Evolutionary conservation across 2,888 invertebrate genomes (phyloP).

Genomic region (Oligia latruncula): DNA sequence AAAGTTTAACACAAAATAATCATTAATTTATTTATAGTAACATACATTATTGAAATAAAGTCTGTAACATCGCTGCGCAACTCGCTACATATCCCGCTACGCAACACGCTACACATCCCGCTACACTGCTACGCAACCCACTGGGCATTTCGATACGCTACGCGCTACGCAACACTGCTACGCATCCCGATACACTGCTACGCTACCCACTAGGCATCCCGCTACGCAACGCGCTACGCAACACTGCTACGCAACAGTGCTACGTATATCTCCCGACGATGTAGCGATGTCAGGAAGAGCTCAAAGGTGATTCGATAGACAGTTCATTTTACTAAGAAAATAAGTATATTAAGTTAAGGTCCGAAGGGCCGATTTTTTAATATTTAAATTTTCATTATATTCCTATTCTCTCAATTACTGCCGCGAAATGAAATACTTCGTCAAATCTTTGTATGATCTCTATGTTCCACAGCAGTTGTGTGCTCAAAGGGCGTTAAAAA

Average conservation of each 20-base stretch:
- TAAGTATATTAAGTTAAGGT: background rate
- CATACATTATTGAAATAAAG: constrained; percentile 1
- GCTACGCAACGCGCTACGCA: background rate
- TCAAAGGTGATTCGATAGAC: background rate
- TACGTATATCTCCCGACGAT: background rate
- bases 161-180: background rate
- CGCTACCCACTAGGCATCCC: background rate
- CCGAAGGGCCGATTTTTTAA: no score
- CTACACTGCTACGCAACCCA: background rate
- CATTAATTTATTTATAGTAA: constrained; percentile 1
- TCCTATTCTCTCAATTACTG: background rate
- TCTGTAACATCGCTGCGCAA: constrained; percentile 3
- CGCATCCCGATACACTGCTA: background rate
- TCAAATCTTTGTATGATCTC: background rate
- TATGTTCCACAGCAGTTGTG: background rate
- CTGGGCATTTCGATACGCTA: background rate
- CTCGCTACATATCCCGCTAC: background rate
- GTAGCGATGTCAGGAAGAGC: background rate
- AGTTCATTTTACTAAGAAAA: background rate
- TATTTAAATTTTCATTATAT: background rate
- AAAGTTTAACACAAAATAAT: constrained; percentile 53
- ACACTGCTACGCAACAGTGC: background rate
- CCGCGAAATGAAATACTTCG: background rate
- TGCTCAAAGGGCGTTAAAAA: background rate
- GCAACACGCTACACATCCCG: background rate